Evolutionary conservation across 2,888 invertebrate genomes (phyloP), one percentile per base, ranked within the genome.

Genomic region (Taphrorychus bicolor): DNA sequence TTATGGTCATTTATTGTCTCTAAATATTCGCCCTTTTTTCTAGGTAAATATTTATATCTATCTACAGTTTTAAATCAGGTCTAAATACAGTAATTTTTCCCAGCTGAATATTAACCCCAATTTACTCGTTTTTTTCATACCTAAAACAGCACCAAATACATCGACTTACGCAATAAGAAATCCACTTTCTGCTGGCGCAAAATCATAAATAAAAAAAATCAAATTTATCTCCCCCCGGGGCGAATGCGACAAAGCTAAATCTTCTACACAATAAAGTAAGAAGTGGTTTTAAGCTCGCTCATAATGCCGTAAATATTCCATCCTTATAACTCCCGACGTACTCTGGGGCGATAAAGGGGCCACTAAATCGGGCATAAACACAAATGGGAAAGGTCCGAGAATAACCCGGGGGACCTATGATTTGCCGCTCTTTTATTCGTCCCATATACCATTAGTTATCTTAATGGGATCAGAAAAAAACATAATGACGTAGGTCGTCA

Each of bases 341-440:
- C 16, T 58, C 21, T 48, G 2, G 16, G 23, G 58, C 58, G 58
- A 58, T 58, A 58, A 58, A 58, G 22, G 19, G 42, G 48, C 17
- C 58, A 58, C 58, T 58, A 58, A 58, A 58, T 58, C 48, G 58
- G 45, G 48, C 45, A 45, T 45, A 58, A 45, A 45, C 58, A 58
- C 22, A 58, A 58, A 58, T 48, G 58, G 23, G 21, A 42, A 58
- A 58, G 32, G 32, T 32, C 32, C 32, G 7, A 32, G 9, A 32
- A 32, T 32, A 32, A 32, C 32, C 32, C 11, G 32, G 11, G 32
- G 32, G 32, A 32, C 32, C 32, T 11, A 32, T 32, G 32, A 32
- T 32, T 32, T 32, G 32, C 32, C 32, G 9, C 11, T 32, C 32
- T 32, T 32, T 32, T 32, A 32, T 32, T 32, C 32, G 14, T 45